These are phyloP conservation scores for Nilaparvata lugens DNA, from an alignment of 1,140 invertebrate species.

Conservation along the genomic window DNA sequence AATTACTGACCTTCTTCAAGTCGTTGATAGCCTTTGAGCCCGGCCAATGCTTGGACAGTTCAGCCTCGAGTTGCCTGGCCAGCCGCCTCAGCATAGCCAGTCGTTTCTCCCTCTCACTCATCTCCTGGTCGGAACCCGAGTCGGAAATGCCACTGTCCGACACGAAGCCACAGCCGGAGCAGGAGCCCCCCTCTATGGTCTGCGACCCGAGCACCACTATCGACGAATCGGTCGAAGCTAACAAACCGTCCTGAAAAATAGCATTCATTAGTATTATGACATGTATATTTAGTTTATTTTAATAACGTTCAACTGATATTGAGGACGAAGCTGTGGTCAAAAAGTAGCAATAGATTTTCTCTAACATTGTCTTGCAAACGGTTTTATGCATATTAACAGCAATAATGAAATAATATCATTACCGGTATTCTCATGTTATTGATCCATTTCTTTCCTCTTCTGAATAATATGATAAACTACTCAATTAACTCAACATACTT, in stretches of 20 bases:
- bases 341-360: too few species aligned
- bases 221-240: slow-evolving; percentile 5
- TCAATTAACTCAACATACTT: too few species aligned
- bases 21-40: slow-evolving; percentile 50
- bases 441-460: too few species aligned
- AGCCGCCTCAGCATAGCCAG: slow-evolving; percentile 53
- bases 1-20: slow-evolving; percentile 40
- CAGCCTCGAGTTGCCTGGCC: slow-evolving; percentile 53
- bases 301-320: too few species aligned
- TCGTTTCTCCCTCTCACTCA: slow-evolving; percentile 60
- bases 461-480: too few species aligned
- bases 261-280: neutral
- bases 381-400: too few species aligned
- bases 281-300: too few species aligned
- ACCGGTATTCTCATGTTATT: too few species aligned
- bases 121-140: slow-evolving; percentile 61
- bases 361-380: too few species aligned
- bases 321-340: too few species aligned
- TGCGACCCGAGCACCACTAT: neutral
- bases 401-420: too few species aligned
- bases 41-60: slow-evolving; percentile 42
- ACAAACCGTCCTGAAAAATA: slow-evolving; percentile 9
- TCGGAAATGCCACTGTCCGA: slow-evolving; percentile 69
- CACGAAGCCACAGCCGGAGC: slow-evolving; percentile 42
- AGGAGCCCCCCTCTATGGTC: slow-evolving; percentile 26